Evolutionary conservation across 2,113 vertebrate species (phyloP).

Genomic region (Scophthalmus maximus): DNA sequence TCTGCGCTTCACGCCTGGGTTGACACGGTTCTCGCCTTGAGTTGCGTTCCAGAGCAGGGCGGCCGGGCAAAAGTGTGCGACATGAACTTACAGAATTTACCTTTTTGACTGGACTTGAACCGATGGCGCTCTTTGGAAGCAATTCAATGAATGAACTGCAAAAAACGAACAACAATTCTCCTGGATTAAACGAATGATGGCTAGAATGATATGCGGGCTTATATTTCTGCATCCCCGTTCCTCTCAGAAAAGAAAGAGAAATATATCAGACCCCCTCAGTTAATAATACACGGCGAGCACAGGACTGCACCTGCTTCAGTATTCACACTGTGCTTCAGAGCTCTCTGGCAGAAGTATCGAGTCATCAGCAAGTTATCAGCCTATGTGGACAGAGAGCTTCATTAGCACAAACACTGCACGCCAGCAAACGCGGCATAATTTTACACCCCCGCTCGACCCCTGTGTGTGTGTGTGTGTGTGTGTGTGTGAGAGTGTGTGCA

Average conservation of each 20-base stretch:
- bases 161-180: too few relatives aligned
- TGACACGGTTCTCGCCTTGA: neutral
- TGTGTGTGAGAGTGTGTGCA: conserved; percentile 39
- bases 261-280: conserved; percentile 5
- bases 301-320: conserved; percentile 62
- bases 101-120: too few relatives aligned
- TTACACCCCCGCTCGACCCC: conserved; percentile 68
- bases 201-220: too few relatives aligned
- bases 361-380: conserved; percentile 78
- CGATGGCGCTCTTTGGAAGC: too few relatives aligned
- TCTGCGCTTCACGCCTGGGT: neutral
- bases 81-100: too few relatives aligned
- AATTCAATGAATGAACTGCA: too few relatives aligned
- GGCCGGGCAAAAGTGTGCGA: too few relatives aligned
- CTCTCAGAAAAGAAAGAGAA: neutral
- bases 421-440: conserved; percentile 79
- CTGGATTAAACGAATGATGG: too few relatives aligned
- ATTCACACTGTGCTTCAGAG: conserved; percentile 62
- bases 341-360: conserved; percentile 70
- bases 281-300: conserved; percentile 44
- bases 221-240: neutral
- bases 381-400: conserved; percentile 77
- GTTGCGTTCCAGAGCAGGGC: neutral
- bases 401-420: conserved; percentile 73
- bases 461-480: conserved; percentile 17